Evolutionary conservation across 2,797 vertebrate genomes (phyloP), one percentile per base, ranked within the genome.

Genomic region (Gymnopithys bicolor): DNA sequence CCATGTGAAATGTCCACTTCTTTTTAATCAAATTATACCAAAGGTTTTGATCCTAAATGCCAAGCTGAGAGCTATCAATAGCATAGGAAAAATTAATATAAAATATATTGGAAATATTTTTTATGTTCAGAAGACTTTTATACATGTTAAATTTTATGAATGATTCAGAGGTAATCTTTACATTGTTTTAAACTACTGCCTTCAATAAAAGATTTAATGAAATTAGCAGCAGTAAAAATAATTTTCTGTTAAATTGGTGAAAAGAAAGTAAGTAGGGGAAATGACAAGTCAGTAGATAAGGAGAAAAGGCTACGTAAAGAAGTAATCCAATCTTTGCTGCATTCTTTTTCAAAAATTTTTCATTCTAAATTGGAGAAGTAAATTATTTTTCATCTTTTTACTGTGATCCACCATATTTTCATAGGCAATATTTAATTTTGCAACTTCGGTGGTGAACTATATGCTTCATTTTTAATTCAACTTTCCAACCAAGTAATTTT

Each of bases 1-100:
- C 5, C 0, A 0, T 12, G 0, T 58, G 56, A 90, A 93, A 81
- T 8, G 13, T 56, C 19, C 18, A 52, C 3, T 22, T 59, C 10
- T 69, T 33, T 52, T 66, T 56, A 8, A 35, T n/a, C 7, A 43
- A 71, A 59, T 53, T 52, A 4, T 53, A 45, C 23, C 14, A 28
- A 24, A 60, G 49, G 3, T 53, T 78, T 78, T 82, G 13, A 43
- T 63, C 27, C 18, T 37, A 58, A 87, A 71, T 69, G 15, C 9
- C 51, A 84, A 86, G 19, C 9, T 52, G 45, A 45, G 17, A 53
- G 24, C 17, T 52, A 48, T 13, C 37, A 28, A 51, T 35, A 32
- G 8, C 13, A 63, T 17, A 9, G 15, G 6, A 18, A 60, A 53
- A 74, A 83, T 7, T 67, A 25, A 70, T 24, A 58, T 4, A 51